Evolutionary conservation across 2,888 invertebrate species (phyloP).

Genomic region (Synanthedon vespiformis): DNA sequence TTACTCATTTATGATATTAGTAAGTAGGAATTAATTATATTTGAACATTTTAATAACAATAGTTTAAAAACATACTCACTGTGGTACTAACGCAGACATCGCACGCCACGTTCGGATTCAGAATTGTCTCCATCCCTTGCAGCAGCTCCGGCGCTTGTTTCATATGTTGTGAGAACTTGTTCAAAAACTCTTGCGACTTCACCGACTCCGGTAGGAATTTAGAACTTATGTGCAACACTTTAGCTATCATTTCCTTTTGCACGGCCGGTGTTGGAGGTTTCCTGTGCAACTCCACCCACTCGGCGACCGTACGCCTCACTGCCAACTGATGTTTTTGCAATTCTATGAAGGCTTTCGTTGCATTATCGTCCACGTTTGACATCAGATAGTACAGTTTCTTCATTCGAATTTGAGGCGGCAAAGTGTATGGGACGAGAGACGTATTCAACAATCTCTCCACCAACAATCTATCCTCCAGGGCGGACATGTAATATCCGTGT

Average conservation of each 20-base stretch:
- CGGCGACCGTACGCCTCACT: constrained; percentile 85
- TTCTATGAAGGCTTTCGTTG: constrained; percentile 86
- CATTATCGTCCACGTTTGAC: constrained; percentile 94
- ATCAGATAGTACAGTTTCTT: constrained; percentile 91
- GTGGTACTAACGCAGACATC: constrained; percentile 95
- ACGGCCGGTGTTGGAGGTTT: constrained; percentile 76
- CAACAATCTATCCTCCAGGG: constrained; percentile 90
- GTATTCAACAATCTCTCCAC: constrained; percentile 95
- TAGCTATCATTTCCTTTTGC: constrained; percentile 79
- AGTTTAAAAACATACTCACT: constrained; percentile 44
- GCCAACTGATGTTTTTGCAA: constrained; percentile 91
- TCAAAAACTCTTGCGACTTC: constrained; percentile 89
- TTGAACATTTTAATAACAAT: no score
- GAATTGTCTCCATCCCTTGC: constrained; percentile 86
- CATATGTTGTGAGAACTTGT: constrained; percentile 84
- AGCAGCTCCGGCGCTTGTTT: constrained; percentile 77
- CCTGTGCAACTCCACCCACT: constrained; percentile 87
- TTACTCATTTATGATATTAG: no score
- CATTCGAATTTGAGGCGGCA: constrained; percentile 90
- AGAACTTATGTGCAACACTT: constrained; percentile 74
- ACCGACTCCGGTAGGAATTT: constrained; percentile 92
- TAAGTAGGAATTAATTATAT: no score
- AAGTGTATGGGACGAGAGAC: constrained; percentile 92
- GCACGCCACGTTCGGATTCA: constrained; percentile 91
- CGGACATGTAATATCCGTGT: constrained; percentile 85